phyloP scores from a whole-genome alignment of 1,140 invertebrate species.

The Camponotus floridanus region DNA sequence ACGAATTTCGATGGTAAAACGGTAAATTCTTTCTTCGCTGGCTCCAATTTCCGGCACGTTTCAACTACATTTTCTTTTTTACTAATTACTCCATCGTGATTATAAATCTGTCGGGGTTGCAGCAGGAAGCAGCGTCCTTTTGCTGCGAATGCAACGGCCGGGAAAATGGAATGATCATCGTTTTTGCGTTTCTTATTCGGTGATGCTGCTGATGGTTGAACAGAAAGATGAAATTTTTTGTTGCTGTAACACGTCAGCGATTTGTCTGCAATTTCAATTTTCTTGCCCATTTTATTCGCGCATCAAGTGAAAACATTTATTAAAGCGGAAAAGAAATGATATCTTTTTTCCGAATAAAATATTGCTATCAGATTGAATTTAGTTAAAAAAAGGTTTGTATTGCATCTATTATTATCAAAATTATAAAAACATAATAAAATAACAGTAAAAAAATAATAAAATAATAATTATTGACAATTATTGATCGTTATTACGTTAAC shows the following conservation, averaged over 20 bases:
- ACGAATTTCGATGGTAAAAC: constrained; percentile 12
- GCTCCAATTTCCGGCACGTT: constrained; percentile 40
- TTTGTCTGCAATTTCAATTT: constrained; percentile 40
- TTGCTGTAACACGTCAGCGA: constrained; percentile 7
- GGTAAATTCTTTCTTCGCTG: background rate
- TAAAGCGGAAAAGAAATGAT: background rate
- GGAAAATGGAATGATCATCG: constrained; percentile 55
- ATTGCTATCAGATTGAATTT: background rate
- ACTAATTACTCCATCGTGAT: constrained; percentile 48
- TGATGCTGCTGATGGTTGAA: constrained; percentile 54
- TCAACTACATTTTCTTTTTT: constrained; percentile 17
- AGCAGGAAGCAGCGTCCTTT: constrained; percentile 56
- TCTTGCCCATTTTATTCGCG: constrained; percentile 13
- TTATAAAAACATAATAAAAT: too few species aligned
- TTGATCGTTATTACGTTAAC: background rate
- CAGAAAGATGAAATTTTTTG: constrained; percentile 48
- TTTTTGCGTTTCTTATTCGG: constrained; percentile 30
- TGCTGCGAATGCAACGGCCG: background rate
- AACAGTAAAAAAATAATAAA: too few species aligned
- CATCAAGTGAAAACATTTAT: constrained; percentile 14
- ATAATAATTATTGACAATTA: background rate
- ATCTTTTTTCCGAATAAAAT: constrained; percentile 5
- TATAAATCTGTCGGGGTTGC: constrained; percentile 49
- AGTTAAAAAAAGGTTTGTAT: too few species aligned
- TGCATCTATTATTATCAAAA: too few species aligned